phyloP scores from a whole-genome alignment of 2,797 vertebrate genomes.

The Cetoscarus ocellatus region DNA sequence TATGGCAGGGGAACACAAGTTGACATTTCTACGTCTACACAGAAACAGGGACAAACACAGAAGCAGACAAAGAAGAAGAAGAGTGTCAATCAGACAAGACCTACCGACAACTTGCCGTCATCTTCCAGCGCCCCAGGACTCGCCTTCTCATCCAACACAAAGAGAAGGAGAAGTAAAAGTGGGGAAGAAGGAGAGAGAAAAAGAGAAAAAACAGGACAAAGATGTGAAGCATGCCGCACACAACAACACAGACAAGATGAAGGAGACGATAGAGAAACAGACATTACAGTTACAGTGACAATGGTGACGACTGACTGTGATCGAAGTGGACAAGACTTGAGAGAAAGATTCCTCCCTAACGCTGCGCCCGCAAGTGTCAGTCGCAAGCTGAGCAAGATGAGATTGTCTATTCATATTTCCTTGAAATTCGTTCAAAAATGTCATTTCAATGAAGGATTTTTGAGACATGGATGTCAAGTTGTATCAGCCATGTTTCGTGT shows the following conservation, averaged over 20 bases:
- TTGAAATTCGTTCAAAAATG: conserved; percentile 39
- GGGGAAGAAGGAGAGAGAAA: conserved; percentile 53
- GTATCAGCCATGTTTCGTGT: background rate
- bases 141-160: conserved; percentile 85
- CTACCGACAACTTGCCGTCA: conserved; percentile 94
- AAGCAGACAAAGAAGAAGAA: conserved; percentile 48
- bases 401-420: conserved; percentile 40
- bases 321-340: conserved; percentile 67
- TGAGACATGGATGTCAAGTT: conserved; percentile 20
- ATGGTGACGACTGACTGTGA: conserved; percentile 58
- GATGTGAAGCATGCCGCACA: conserved; percentile 84
- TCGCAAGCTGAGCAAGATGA: conserved; percentile 32
- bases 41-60: conserved; percentile 69
- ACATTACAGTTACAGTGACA: conserved; percentile 53
- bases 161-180: conserved; percentile 79
- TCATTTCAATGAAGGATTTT: conserved; percentile 29
- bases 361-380: conserved; percentile 34
- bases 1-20: conserved; percentile 47
- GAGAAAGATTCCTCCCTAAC: conserved; percentile 53
- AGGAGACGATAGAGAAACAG: conserved; percentile 62
- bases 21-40: conserved; percentile 49
- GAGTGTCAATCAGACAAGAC: conserved; percentile 80
- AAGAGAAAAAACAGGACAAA: conserved; percentile 77
- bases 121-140: conserved; percentile 88
- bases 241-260: conserved; percentile 66